Evolutionary conservation across 2,113 vertebrate genomes (phyloP), one percentile per base, ranked within the genome.

Genomic region (Macquaria ambigua): DNA sequence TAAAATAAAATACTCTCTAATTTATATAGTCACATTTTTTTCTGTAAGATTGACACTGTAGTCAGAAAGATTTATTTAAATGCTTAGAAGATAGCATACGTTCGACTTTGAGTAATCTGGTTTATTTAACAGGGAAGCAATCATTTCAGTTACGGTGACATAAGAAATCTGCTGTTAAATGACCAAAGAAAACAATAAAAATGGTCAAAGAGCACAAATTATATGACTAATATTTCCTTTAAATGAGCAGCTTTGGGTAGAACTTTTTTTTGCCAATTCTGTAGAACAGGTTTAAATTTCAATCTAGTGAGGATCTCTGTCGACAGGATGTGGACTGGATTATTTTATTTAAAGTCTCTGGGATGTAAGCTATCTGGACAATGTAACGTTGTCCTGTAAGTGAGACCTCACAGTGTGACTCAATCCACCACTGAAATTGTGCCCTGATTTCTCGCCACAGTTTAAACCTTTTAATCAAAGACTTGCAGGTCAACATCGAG

Each of bases 391-490:
- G 41, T 74, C 55, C 31, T 68, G 61, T 69, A 77, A 74, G 21
- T 52, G 23, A 59, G 34, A 61, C 59, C 43, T 85, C 50, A 31
- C 37, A 43, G 21, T 39, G 79, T 46, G 31, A 88, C 31, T 52
- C 0, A 20, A 81, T 68, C 48, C 53, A 23, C 1, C 20, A 1
- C 4, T 39, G 28, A 66, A 59, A 25, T 53, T 23, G 2, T 66
- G 74, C 53, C 43, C 28, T 31, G 55, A 56, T 41, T 37, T 59
- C 39, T 61, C 61, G 68, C 43, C 73, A 56, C 58, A 62, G 46
- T 67, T 76, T 73, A 63, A 77, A 25, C 3, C 31, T 67, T 74
- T 74, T 85, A 59, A 77, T 83, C 48, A 72, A 84, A 83, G 61
- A 63, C 63, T 50, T 28, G 16, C 5, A 63, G 10, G 62, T 58